Conservation (phyloP, 2,113 vertebrate species). For the Strigops habroptila region DNA sequence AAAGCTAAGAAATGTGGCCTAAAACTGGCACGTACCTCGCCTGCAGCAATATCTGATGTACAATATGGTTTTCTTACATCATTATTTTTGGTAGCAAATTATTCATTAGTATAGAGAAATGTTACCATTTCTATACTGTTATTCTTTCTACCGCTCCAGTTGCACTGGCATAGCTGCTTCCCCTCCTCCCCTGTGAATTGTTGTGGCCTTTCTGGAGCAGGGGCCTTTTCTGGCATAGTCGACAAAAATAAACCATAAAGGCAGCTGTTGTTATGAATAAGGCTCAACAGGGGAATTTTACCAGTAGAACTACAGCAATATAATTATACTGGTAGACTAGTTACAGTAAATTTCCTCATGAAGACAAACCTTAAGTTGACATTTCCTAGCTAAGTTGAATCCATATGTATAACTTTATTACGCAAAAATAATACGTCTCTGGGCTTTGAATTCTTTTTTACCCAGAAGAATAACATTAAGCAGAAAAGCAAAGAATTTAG, state of each 20-base stretch:
- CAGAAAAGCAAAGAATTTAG: conserved; percentile 30
- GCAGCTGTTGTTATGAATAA: conserved; percentile 43
- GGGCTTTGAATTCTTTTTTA: conserved; percentile 35
- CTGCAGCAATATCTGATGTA: neutral
- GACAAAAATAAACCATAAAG: conserved; percentile 61
- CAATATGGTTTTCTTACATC: neutral
- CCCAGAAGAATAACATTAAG: conserved; percentile 22
- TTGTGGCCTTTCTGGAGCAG: conserved; percentile 48
- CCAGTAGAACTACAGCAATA: conserved; percentile 36
- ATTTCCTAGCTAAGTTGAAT: conserved; percentile 63
- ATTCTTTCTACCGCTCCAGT: neutral
- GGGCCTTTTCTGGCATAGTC: conserved; percentile 49
- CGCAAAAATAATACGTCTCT: neutral
- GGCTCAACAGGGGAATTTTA: conserved; percentile 52
- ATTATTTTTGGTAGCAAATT: neutral
- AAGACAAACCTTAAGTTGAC: conserved; percentile 60
- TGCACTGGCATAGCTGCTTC: neutral
- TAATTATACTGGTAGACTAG: conserved; percentile 51
- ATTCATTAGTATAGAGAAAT: neutral
- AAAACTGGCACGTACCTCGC: neutral
- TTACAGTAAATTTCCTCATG: conserved; percentile 55
- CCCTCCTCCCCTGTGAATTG: conserved; percentile 24
- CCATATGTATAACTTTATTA: conserved; percentile 58
- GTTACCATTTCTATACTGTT: neutral
- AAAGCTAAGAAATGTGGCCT: neutral